A percentile compares a stretch with the other conserved stretches of the same genome.
Evolutionary conservation across 2,888 invertebrate genomes (phyloP).

Genomic region (Agonopterix alstromeriana): DNA sequence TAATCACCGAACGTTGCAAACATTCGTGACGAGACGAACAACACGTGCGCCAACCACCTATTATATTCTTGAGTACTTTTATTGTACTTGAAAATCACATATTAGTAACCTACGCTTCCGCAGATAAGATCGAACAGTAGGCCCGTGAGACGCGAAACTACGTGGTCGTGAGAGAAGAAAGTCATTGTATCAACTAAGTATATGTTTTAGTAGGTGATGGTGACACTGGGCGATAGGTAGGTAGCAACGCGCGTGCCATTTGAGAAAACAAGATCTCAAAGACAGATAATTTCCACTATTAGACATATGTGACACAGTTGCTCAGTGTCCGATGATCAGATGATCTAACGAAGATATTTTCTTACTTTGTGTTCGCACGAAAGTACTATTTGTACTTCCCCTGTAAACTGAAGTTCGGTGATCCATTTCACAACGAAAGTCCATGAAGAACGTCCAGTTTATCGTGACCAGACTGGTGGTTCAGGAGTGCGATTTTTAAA

Average conservation of each 20-base stretch:
- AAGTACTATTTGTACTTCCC: no score
- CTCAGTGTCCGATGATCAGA: constrained; percentile 3
- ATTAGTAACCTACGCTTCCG: constrained; percentile 14
- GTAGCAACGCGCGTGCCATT: constrained; percentile 12
- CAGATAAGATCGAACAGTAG: constrained; percentile 26
- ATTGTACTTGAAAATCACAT: constrained; percentile 4
- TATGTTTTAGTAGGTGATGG: neutral
- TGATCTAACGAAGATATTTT: no score
- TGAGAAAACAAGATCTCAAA: constrained; percentile 11
- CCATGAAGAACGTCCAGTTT: no score
- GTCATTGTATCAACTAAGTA: constrained; percentile 27
- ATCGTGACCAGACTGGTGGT: no score
- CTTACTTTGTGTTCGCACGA: no score
- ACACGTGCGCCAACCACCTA: no score
- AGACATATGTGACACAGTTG: constrained; percentile 14
- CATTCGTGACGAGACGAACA: no score
- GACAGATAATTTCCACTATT: constrained; percentile 16
- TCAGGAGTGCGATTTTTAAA: no score
- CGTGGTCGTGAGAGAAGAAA: constrained; percentile 55
- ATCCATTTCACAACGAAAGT: no score
- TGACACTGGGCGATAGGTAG: constrained; percentile 7
- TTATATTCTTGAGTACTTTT: constrained; percentile 1
- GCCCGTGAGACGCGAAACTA: constrained; percentile 23
- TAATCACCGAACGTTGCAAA: no score
- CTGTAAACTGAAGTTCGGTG: no score